Conservation (phyloP, 92 coral and sea anemone genomes). For the Micromussa lordhowensis region DNA sequence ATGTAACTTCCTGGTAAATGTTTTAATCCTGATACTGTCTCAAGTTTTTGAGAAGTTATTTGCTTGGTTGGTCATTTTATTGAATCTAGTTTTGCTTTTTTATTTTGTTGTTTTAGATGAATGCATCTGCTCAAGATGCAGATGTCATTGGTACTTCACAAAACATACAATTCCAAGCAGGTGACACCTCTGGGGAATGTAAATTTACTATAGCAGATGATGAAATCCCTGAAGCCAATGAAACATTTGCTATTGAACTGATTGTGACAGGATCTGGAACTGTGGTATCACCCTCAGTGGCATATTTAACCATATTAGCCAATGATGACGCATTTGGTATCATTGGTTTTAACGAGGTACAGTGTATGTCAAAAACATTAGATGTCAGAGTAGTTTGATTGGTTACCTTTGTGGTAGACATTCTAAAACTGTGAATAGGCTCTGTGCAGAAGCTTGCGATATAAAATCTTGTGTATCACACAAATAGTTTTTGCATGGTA, state of each 20-base stretch:
- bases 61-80: background rate
- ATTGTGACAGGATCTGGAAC: conserved; percentile 34
- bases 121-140: conserved; percentile 39
- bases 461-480: too few relatives aligned
- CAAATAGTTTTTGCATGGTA: too few relatives aligned
- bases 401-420: too few relatives aligned
- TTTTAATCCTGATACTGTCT: too few relatives aligned
- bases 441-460: too few relatives aligned
- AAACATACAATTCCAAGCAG: conserved; percentile 27
- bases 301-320: conserved; percentile 75
- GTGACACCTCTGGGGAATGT: conserved; percentile 47
- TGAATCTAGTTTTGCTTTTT: background rate
- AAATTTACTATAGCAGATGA: conserved; percentile 72
- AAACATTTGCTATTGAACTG: conserved; percentile 72
- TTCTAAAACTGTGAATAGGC: too few relatives aligned
- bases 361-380: background rate
- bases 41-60: too few relatives aligned
- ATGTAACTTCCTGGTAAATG: too few relatives aligned
- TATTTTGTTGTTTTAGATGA: conserved; percentile 53
- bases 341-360: conserved; percentile 89
- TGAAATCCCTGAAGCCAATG: conserved; percentile 83
- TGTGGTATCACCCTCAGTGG: conserved; percentile 56
- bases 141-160: conserved; percentile 37
- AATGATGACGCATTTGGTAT: conserved; percentile 93
- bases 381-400: background rate